Base-by-base conservation (phyloP, 2,888 invertebrate genomes). In the Drosophila tripunctata region DNA sequence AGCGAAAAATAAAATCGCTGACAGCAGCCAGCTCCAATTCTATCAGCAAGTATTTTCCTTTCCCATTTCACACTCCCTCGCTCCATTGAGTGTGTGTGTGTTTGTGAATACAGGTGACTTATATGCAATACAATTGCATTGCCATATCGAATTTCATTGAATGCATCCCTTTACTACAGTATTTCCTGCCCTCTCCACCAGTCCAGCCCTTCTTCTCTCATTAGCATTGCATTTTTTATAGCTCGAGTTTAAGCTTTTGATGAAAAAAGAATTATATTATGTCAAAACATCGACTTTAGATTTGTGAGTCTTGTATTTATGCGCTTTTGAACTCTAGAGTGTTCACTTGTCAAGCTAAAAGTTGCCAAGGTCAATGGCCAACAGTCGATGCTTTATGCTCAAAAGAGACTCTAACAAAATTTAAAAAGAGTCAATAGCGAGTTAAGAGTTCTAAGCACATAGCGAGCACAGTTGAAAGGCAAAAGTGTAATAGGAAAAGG, bases 71-170 rank as follows among this genome's bases (percentile, higher is more conserved):
- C 7, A 1, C 21, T 33, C 14, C 5, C n/a, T 2, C 33, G 19
- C 8, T 41, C 7, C 8, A 14, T 41, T 21, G 3, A 2, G 4
- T 27, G 3, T 44, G 7, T 17, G 7, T 38, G 2, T 12, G 14
- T 48, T 19, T 54, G 17, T 41, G 14, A 12, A 7, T 22, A 7
- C 15, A 33, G 43, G 30, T 56, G 38, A 43, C 41, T 47, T 33
- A 65, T 47, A 65, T 62, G 35, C 24, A 24, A 43, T 57, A 57
- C 40, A 45, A 55, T 19, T 55, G 64, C 65, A 56, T 41, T 62
- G 5, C 35, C 62, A 43, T 56, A 51, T 68, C 36, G 36, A 69
- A 51, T 69, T 58, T 41, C 70, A 51, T 47, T 58, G 27, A 64
- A 65, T 69, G 38, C 47, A 63, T 58, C 38, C 57, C 38, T 38